Conservation (phyloP, 1,140 invertebrate species). For the Hyles euphorbiae region DNA sequence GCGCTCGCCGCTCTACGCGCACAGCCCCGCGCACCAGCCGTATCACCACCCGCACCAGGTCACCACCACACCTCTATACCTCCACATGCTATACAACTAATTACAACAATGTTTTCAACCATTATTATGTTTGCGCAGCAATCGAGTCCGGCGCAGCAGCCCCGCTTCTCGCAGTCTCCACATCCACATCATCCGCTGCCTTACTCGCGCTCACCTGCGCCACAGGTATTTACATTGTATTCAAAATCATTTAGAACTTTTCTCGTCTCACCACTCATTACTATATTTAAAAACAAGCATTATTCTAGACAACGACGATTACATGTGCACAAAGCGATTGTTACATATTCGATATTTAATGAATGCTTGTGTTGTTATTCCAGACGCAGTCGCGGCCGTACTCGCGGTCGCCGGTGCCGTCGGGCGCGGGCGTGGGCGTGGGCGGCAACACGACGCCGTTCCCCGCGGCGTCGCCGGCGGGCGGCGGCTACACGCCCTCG, state of each 20-base stretch:
- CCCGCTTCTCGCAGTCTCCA: conserved; percentile 39
- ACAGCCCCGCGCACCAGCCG: conserved; percentile 46
- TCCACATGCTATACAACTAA: too few species aligned
- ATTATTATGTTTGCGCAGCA: conserved; percentile 6
- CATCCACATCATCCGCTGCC: conserved; percentile 25
- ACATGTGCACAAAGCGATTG: too few species aligned
- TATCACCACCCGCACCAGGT: conserved; percentile 34
- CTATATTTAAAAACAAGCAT: too few species aligned
- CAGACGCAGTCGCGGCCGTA: conserved; percentile 34
- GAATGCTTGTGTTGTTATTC: not conserved
- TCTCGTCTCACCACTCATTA: too few species aligned
- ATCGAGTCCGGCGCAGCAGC: conserved; percentile 44
- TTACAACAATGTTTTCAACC: too few species aligned
- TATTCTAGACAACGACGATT: too few species aligned
- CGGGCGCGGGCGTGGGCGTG: conserved; percentile 19
- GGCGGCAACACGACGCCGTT: conserved; percentile 42
- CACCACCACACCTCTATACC: not conserved
- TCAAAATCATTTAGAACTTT: too few species aligned
- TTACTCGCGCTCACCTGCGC: conserved; percentile 26
- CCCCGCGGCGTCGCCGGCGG: conserved; percentile 55
- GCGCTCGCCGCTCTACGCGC: conserved; percentile 63
- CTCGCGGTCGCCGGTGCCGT: conserved; percentile 46
- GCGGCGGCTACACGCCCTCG: conserved; percentile 65
- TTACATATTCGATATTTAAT: not conserved
- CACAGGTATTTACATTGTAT: conserved; percentile 10